Conservation (phyloP, 2,797 vertebrate species). For the Gymnoscopelus microlampas region DNA sequence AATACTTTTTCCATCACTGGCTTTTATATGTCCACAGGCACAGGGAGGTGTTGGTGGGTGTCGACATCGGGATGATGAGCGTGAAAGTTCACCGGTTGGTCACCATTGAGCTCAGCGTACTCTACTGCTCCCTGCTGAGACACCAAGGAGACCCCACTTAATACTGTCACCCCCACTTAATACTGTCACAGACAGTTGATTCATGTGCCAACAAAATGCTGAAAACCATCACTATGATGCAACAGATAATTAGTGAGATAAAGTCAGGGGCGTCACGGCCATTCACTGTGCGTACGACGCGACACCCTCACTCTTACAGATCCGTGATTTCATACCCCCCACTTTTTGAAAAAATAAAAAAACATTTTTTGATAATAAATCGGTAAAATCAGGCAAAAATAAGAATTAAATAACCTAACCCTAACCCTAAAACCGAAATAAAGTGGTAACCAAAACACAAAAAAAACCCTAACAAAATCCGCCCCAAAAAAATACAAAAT, state of each 20-base stretch:
- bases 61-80: slow-evolving; percentile 26
- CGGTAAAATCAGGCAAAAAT: too few species aligned
- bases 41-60: slow-evolving; percentile 62
- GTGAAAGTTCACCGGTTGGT: slow-evolving; percentile 47
- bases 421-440: too few species aligned
- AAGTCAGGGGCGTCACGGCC: too few species aligned
- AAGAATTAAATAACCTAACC: too few species aligned
- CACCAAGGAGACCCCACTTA: slow-evolving; percentile 30
- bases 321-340: too few species aligned
- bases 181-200: not conserved
- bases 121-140: slow-evolving; percentile 72
- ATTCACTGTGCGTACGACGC: too few species aligned
- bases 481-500: too few species aligned
- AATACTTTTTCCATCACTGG: not conserved
- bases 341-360: too few species aligned
- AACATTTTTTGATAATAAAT: too few species aligned
- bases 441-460: too few species aligned
- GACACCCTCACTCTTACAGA: too few species aligned
- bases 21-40: slow-evolving; percentile 65
- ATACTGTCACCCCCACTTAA: slow-evolving; percentile 9
- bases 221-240: not conserved
- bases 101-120: slow-evolving; percentile 72
- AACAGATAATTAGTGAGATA: not conserved
- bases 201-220: slow-evolving; percentile 7
- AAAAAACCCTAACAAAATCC: too few species aligned